Evolutionary conservation across 2,797 vertebrate genomes (phyloP).

Genomic region (Percopsis omiscomaycus): DNA sequence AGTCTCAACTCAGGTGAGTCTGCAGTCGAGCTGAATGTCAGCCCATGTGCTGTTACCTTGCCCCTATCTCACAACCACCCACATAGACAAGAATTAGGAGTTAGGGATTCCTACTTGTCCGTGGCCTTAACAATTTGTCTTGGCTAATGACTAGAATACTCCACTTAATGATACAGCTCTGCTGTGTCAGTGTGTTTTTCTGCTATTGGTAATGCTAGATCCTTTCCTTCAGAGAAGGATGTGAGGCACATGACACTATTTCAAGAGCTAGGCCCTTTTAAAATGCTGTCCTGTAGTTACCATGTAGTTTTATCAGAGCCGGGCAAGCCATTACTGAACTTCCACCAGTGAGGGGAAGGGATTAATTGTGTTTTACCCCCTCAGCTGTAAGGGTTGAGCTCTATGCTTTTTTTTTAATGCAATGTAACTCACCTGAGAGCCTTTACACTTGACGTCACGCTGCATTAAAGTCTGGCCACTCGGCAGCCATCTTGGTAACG

Average conservation of each 20-base stretch:
- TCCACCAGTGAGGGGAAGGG: no score
- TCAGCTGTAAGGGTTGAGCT: no score
- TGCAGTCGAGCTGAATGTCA: background rate
- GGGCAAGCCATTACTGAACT: no score
- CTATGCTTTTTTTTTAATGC: no score
- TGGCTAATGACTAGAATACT: background rate
- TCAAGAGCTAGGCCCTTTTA: background rate
- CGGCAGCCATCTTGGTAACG: no score
- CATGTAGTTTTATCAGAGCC: background rate
- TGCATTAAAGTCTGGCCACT: no score
- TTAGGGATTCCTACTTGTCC: background rate
- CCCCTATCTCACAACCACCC: background rate
- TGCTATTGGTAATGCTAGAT: background rate
- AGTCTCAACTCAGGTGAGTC: conserved; percentile 95
- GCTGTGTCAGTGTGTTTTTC: background rate
- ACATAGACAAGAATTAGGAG: background rate
- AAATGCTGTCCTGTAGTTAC: background rate
- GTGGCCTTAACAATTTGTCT: background rate
- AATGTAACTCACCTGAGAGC: no score
- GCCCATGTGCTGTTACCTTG: background rate
- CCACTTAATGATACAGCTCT: background rate
- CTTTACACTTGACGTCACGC: no score
- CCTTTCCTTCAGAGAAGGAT: background rate
- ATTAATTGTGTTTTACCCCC: no score
- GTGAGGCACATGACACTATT: background rate